A percentile compares a stretch with the other conserved stretches of the same genome.
These are phyloP conservation scores for Dendronephthya gigantea DNA, from an alignment of 64 coral and sea anemone species.

Conservation along the genomic window DNA sequence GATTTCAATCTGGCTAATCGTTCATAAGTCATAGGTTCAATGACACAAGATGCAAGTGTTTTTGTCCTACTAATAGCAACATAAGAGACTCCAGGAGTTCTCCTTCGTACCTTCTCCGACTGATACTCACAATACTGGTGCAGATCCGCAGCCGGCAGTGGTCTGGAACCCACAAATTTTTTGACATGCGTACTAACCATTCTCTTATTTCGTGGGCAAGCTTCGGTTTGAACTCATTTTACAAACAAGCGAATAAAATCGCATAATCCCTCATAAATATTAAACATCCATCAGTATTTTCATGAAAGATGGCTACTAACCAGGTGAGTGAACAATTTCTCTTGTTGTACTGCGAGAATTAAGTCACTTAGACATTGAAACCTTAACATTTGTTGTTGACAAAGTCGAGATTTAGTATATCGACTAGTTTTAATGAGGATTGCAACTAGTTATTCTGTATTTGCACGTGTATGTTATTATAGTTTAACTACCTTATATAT, in stretches of 20 bases:
- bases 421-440: too few species aligned
- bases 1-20: too few species aligned
- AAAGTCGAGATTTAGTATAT: neutral
- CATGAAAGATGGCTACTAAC: too few species aligned
- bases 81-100: too few species aligned
- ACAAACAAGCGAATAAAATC: neutral
- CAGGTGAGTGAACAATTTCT: too few species aligned
- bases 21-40: too few species aligned
- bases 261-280: neutral
- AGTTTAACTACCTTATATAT: too few species aligned
- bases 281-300: neutral
- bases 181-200: neutral
- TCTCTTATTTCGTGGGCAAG: slow-evolving; percentile 9
- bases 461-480: too few species aligned
- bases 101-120: slow-evolving; percentile 9
- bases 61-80: too few species aligned
- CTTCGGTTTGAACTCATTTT: slow-evolving; percentile 7
- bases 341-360: too few species aligned
- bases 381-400: neutral
- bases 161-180: neutral
- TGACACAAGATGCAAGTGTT: too few species aligned
- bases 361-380: neutral
- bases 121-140: slow-evolving; percentile 5
- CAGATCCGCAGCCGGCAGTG: neutral
- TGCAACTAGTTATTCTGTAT: too few species aligned